These are phyloP conservation scores for Mantis religiosa DNA, from an alignment of 2,888 invertebrate genomes.

Conservation along the genomic window DNA sequence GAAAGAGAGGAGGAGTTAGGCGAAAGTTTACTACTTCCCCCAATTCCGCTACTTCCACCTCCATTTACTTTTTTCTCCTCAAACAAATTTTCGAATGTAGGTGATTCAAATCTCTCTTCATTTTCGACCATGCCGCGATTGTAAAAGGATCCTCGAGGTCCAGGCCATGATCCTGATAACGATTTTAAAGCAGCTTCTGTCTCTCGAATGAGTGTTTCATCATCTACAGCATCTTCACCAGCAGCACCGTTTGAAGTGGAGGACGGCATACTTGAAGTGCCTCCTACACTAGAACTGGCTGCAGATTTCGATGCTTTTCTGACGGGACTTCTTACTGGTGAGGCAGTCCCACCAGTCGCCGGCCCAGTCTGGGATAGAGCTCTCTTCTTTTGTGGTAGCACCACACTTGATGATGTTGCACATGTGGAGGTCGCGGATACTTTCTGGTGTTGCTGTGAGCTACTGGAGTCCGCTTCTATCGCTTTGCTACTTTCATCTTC, in stretches of 20 bases:
- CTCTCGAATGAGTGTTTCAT: constrained; percentile 79
- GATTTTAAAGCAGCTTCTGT: constrained; percentile 84
- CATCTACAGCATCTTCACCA: constrained; percentile 58
- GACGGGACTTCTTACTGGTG: constrained; percentile 45
- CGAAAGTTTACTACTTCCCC: constrained; percentile 10
- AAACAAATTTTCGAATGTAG: constrained; percentile 79
- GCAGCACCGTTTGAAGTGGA: constrained; percentile 43
- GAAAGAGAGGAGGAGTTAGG: constrained; percentile 20
- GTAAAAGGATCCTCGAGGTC: constrained; percentile 59
- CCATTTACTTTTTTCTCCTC: constrained; percentile 70
- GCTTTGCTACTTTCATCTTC: constrained; percentile 40
- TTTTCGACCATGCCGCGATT: constrained; percentile 59
- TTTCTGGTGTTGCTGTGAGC: not conserved
- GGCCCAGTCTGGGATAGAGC: constrained; percentile 39
- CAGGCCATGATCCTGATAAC: constrained; percentile 81
- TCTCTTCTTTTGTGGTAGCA: constrained; percentile 58
- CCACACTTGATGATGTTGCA: not conserved
- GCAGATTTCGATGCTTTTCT: constrained; percentile 43
- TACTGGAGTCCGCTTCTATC: constrained; percentile 39
- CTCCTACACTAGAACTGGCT: not conserved
- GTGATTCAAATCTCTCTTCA: constrained; percentile 61
- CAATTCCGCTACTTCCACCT: not conserved
- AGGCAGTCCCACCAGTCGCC: not conserved
- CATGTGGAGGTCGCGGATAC: constrained; percentile 33
- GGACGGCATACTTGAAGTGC: constrained; percentile 47